A percentile compares a stretch with the other conserved stretches of the same genome.
Evolutionary conservation across 2,888 invertebrate species (phyloP).

Genomic region (Sphecodes monilicornis): DNA sequence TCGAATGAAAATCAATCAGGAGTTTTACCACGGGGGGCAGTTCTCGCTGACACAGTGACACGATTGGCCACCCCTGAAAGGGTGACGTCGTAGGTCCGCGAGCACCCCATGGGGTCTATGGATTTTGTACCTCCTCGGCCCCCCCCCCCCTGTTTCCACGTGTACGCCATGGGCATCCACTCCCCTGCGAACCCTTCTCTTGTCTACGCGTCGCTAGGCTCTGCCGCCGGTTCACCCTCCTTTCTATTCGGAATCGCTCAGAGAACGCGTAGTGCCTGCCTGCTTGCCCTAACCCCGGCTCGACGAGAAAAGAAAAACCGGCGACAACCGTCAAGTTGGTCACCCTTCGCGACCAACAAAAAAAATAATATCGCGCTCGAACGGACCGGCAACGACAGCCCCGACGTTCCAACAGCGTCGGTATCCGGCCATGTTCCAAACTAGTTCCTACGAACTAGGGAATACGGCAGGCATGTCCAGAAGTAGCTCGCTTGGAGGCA

Average conservation of each 20-base stretch:
- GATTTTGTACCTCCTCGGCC: slow-evolving; percentile 43
- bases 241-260: slow-evolving; percentile 65
- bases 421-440: background rate
- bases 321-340: slow-evolving; percentile 62
- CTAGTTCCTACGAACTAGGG: background rate
- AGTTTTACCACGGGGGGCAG: background rate
- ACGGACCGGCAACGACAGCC: slow-evolving; percentile 46
- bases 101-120: slow-evolving; percentile 43
- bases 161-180: slow-evolving; percentile 38
- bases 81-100: slow-evolving; percentile 51
- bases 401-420: slow-evolving; percentile 37
- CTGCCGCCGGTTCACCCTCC: slow-evolving; percentile 61
- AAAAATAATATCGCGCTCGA: slow-evolving; percentile 72
- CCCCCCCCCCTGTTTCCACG: background rate
- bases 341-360: slow-evolving; percentile 65
- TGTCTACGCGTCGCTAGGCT: slow-evolving; percentile 57
- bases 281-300: slow-evolving; percentile 37
- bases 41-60: slow-evolving; percentile 80
- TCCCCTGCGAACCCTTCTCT: slow-evolving; percentile 53
- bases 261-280: slow-evolving; percentile 3
- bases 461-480: too few relatives aligned
- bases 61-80: slow-evolving; percentile 75
- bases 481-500: too few relatives aligned
- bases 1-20: slow-evolving; percentile 34
- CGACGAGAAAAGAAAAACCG: slow-evolving; percentile 38